Evolutionary conservation across 2,888 invertebrate genomes (phyloP), one percentile per base, ranked within the genome.

Genomic region (Dryobota labecula): DNA sequence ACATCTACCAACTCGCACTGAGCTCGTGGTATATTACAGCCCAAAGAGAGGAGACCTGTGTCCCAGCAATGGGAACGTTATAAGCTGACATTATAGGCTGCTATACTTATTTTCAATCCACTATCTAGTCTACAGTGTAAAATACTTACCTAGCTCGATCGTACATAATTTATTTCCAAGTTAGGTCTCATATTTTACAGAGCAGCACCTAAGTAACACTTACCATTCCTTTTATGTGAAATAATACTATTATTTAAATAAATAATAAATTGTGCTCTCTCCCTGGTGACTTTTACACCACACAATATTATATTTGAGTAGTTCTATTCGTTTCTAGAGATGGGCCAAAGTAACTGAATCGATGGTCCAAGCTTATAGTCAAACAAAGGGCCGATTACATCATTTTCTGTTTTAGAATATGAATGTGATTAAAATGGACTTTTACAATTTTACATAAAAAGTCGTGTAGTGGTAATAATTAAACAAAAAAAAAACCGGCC

Each of bases 121-220:
- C 4, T 9, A 24, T 24, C 2, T 9, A 47, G 15, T 24, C 24
- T 9, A 15, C 0, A 43, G 33, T 15, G 5, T 41, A 6, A 20
- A 33, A 70, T 27, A 73, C 15, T 41, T 33, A 72, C 11, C 30
- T 15, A 56, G 20, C 38, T 33, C 20, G 45, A 70, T 56, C 20
- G 54, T 57, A 20, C n/a, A 18, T 6, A 45, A n/a, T 70, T 47
- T 30, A 72, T 72, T 72, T 20, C 57, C 73, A 38, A 38, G 57
- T 30, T 33, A 41, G 15, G 1, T 58, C 58, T 33, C n/a, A 49
- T 58, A 53, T 41, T 47, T 72, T n/a, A 54, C 30, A n/a, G 3
- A 74, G 24, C 5, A 20, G 24, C 13, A 8, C 24, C 75, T 47
- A 18, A 62, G 60, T n/a, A 51, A 13, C 74, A 64, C 54, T 47